A percentile compares a stretch with the other conserved stretches of the same genome.
These are phyloP conservation scores for Diloba caeruleocephala DNA, from an alignment of 2,888 invertebrate species.

Conservation along the genomic window DNA sequence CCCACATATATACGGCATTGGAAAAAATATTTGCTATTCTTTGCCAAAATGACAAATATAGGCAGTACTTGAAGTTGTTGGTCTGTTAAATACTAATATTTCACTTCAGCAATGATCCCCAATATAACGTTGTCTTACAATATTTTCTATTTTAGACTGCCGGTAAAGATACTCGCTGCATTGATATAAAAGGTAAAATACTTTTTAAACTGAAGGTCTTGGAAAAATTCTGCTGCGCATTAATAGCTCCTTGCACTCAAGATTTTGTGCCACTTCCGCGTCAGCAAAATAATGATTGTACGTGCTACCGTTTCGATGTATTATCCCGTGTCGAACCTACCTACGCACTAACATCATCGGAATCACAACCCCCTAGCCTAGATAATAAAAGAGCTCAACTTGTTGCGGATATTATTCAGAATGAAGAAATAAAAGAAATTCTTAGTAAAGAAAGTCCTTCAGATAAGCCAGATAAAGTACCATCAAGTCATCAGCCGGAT, in stretches of 20 bases:
- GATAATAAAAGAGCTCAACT: constrained; percentile 79
- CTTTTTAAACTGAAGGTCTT: constrained; percentile 81
- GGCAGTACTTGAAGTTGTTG: constrained; percentile 76
- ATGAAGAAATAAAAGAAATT: constrained; percentile 82
- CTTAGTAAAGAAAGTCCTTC: constrained; percentile 67
- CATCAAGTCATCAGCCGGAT: constrained; percentile 56
- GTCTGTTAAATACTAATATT: constrained; percentile 55
- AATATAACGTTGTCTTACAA: not conserved
- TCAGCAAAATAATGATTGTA: constrained; percentile 55
- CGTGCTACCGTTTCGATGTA: constrained; percentile 74
- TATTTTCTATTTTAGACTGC: constrained; percentile 65
- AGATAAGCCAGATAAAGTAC: constrained; percentile 54
- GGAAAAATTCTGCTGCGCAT: constrained; percentile 80
- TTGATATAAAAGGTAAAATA: constrained; percentile 83
- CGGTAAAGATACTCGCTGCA: constrained; percentile 75
- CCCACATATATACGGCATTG: constrained; percentile 83
- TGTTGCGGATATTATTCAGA: constrained; percentile 82
- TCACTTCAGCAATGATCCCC: not conserved
- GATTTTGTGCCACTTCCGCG: constrained; percentile 48
- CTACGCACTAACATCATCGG: constrained; percentile 69
- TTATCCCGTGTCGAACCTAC: constrained; percentile 63
- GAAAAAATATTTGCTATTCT: constrained; percentile 81
- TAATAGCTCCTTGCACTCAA: constrained; percentile 80
- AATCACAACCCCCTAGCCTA: constrained; percentile 56
- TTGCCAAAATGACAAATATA: constrained; percentile 81